Evolutionary conservation across 2,797 vertebrate genomes (phyloP).

Genomic region (Paramormyrops hopkinsi): DNA sequence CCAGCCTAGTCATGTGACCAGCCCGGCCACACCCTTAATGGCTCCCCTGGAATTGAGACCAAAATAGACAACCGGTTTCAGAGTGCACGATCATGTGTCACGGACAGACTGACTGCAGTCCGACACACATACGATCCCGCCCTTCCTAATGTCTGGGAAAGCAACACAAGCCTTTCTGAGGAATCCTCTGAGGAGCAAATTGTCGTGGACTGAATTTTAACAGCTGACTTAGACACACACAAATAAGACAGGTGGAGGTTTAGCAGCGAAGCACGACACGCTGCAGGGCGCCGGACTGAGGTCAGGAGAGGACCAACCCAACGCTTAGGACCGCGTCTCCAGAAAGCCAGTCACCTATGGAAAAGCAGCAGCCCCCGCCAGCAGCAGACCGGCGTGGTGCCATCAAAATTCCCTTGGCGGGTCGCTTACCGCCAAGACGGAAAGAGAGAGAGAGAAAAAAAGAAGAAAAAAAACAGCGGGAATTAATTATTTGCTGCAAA

Average conservation of each 20-base stretch:
- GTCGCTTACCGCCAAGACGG: neutral
- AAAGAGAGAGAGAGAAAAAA: neutral
- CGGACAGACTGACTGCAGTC: neutral
- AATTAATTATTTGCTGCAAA: conserved; percentile 19
- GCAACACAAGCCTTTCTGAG: neutral
- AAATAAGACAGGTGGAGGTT: neutral
- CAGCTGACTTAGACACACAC: neutral
- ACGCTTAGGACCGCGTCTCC: neutral
- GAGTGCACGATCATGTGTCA: neutral
- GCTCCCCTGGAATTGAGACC: neutral
- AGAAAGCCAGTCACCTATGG: neutral
- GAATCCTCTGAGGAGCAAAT: neutral
- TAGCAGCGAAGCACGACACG: neutral
- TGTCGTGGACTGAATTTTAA: neutral
- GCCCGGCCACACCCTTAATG: neutral
- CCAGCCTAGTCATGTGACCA: neutral
- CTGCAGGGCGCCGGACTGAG: neutral
- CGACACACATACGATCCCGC: neutral
- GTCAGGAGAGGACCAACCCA: neutral
- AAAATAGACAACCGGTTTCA: neutral
- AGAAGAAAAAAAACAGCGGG: neutral
- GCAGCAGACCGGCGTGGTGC: neutral
- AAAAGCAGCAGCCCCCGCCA: neutral
- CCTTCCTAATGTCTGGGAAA: neutral
- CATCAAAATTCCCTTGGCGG: neutral